These are phyloP conservation scores for Drosophila conformis DNA, from an alignment of 2,888 invertebrate species.

Conservation along the genomic window DNA sequence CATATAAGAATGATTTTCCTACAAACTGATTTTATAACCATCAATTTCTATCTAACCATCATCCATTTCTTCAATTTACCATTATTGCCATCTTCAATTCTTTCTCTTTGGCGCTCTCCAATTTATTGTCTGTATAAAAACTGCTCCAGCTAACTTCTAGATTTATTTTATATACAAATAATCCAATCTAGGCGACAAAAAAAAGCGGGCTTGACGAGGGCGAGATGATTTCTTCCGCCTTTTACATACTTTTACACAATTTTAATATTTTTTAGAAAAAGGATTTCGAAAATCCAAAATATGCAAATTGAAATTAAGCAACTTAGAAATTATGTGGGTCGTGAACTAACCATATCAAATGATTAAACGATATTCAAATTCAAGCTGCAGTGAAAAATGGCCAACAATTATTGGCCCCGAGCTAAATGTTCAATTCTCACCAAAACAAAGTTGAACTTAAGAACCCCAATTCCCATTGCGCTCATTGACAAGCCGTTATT, in stretches of 20 bases:
- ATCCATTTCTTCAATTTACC: not conserved
- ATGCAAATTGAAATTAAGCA: not conserved
- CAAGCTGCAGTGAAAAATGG: not conserved
- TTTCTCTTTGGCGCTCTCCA: no score
- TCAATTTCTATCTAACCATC: not conserved
- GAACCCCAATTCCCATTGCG: not conserved
- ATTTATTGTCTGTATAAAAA: not conserved
- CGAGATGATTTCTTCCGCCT: not conserved
- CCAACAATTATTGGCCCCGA: slow-evolving; percentile 1
- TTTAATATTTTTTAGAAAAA: not conserved
- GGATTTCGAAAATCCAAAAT: no score
- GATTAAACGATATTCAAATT: not conserved
- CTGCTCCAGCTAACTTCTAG: not conserved
- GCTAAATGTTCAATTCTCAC: not conserved
- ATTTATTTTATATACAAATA: not conserved
- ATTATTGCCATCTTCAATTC: not conserved
- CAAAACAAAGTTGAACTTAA: not conserved
- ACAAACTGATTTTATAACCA: not conserved
- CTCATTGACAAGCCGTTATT: slow-evolving; percentile 12
- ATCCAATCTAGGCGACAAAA: not conserved
- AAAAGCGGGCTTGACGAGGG: not conserved
- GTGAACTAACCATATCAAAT: not conserved
- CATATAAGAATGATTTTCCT: not conserved
- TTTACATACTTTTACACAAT: not conserved
- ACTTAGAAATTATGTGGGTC: not conserved